phyloP scores from a whole-genome alignment of 2,113 vertebrate species.

The Mohoua ochrocephala region DNA sequence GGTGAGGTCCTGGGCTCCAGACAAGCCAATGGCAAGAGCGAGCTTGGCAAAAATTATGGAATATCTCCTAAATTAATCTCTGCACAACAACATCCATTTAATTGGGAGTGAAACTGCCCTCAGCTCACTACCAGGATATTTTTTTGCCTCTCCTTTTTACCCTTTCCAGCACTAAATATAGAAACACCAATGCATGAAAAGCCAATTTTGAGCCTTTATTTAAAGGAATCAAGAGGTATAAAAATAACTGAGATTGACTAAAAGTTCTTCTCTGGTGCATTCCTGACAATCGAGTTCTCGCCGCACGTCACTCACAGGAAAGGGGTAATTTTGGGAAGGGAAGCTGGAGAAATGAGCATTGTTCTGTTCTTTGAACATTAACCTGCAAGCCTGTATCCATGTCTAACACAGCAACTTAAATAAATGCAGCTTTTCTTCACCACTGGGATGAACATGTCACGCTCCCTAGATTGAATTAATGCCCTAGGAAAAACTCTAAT shows the following conservation, averaged over 20 bases:
- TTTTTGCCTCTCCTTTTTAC: not conserved
- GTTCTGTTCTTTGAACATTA: not conserved
- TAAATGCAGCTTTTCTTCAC: not conserved
- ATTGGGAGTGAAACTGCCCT: not conserved
- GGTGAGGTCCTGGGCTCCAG: not conserved
- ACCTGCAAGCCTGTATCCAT: not conserved
- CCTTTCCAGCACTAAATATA: not conserved
- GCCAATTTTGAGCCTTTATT: not conserved
- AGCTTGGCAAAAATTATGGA: not conserved
- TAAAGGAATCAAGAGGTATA: not conserved
- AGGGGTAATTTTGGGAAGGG: not conserved
- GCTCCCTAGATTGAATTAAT: not conserved
- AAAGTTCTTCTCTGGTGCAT: not conserved
- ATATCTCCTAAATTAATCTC: not conserved
- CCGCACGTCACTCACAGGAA: not conserved
- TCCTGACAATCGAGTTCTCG: not conserved
- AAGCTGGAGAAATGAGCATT: not conserved
- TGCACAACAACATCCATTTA: accelerated
- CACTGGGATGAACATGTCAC: not conserved
- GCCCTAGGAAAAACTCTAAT: not conserved
- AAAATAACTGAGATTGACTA: not conserved
- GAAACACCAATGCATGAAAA: not conserved
- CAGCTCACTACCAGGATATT: not conserved
- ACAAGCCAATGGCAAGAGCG: not conserved
- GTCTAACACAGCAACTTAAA: not conserved